Percentiles rank a stretch among this genome's conserved stretches.
These are phyloP conservation scores for Dendrolimus kikuchii DNA, from an alignment of 1,140 invertebrate species.

Conservation along the genomic window DNA sequence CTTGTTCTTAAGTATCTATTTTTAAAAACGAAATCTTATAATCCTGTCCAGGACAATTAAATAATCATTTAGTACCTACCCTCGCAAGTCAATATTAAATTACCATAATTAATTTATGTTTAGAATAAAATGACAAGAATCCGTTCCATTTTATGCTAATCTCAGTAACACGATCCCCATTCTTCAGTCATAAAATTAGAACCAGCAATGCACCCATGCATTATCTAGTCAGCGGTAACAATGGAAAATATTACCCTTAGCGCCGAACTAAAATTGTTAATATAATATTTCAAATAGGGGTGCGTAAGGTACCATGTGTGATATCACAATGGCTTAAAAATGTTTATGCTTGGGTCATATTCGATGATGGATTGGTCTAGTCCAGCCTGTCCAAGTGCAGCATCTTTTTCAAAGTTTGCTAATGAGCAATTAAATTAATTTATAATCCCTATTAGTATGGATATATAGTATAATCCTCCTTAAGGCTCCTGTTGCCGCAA, in stretches of 20 bases:
- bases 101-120: constrained; percentile 58
- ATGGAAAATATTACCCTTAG: constrained; percentile 59
- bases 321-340: constrained; percentile 58
- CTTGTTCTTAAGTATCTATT: too few relatives aligned
- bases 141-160: constrained; percentile 56
- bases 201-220: constrained; percentile 61
- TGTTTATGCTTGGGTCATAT: constrained; percentile 41
- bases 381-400: too few relatives aligned
- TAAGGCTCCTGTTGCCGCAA: too few relatives aligned
- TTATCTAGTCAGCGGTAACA: constrained; percentile 64
- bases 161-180: constrained; percentile 60
- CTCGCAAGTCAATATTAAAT: constrained; percentile 23
- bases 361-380: constrained; percentile 43
- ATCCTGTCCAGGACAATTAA: constrained; percentile 5
- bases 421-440: too few relatives aligned
- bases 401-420: too few relatives aligned
- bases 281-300: constrained; percentile 67
- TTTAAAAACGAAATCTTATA: too few relatives aligned
- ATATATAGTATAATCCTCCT: too few relatives aligned
- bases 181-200: constrained; percentile 58
- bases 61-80: constrained; percentile 12
- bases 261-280: constrained; percentile 52
- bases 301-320: constrained; percentile 53
- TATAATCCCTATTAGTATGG: too few relatives aligned
- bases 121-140: constrained; percentile 29